Evolutionary conservation across 2,888 invertebrate species (phyloP).

Genomic region (Mythimna loreyi): DNA sequence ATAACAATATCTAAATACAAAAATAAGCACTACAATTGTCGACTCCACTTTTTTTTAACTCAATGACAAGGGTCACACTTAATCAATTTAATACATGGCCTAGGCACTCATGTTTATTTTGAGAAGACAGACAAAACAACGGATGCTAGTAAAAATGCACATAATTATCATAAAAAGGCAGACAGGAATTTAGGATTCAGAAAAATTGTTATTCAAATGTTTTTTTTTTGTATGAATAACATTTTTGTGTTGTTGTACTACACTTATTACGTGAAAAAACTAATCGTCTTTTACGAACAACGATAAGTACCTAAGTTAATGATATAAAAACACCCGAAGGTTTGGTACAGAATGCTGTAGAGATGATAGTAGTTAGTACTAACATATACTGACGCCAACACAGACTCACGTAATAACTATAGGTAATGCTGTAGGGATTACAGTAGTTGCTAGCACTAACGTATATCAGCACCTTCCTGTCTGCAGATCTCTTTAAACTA

Average conservation of each 20-base stretch:
- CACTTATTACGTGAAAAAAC: too few species aligned
- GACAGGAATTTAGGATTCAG: constrained; percentile 10
- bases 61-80: neutral
- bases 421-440: neutral
- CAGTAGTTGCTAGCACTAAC: neutral
- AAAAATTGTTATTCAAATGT: neutral
- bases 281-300: neutral
- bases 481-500: neutral
- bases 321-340: neutral
- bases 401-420: neutral
- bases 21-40: neutral
- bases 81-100: neutral
- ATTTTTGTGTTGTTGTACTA: neutral
- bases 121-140: constrained; percentile 37
- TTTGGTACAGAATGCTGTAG: too few species aligned
- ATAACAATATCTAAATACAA: too few species aligned
- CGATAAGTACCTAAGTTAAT: neutral
- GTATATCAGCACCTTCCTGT: neutral
- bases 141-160: constrained; percentile 44
- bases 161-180: constrained; percentile 35
- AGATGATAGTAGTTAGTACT: too few species aligned
- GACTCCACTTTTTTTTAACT: neutral
- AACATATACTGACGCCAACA: neutral
- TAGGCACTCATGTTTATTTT: constrained; percentile 23
- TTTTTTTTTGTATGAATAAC: neutral